Evolutionary conservation across 1,140 invertebrate species (phyloP), one percentile per base, ranked within the genome.

Genomic region (Drosophila funebris): DNA sequence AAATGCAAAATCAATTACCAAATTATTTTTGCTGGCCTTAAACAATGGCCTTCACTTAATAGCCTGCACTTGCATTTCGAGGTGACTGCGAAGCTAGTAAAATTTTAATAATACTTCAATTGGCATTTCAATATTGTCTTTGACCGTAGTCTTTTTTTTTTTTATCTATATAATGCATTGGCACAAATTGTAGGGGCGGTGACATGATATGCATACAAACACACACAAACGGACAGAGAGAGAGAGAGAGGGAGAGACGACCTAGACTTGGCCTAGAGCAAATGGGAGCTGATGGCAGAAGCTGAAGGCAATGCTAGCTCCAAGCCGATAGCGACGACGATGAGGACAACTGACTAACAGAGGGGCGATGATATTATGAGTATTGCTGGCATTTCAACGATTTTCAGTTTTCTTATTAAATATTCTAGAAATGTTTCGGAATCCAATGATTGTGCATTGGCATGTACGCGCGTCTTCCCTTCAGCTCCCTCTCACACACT

Each of bases 341-440:
- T 7, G 20, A 22, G 9, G n/a, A 36, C 16, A 50, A 39, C 11
- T 27, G 27, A 24, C 14, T 54, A 24, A 44, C 18, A 31, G 46
- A 20, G 48, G 14, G 27, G 20, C 37, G 44, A 60, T 64, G 78
- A 73, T 88, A 88, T 88, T 88, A 88, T 88, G 83, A 88, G 83
- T 88, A 79, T 83, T 83, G 84, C 83, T 83, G 83, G 83, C 83
- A 88, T 88, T 89, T 88, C 84, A 88, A 88, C 84, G 79, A 88
- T 88, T 88, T 88, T 89, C 84, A 88, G 83, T 88, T 88, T 88
- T 88, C 83, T 88, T 88, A 88, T 88, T 88, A 88, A 88, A 88
- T 88, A 88, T 88, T 88, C 83, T 79, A 89, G 83, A 88, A 88
- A 88, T 88, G 83, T 88, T 88, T 88, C 84, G 84, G 83, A 88